A percentile compares a stretch with the other conserved stretches of the same genome.
Evolutionary conservation across 2,797 vertebrate genomes (phyloP).

Genomic region (Sebastolobus alascanus): DNA sequence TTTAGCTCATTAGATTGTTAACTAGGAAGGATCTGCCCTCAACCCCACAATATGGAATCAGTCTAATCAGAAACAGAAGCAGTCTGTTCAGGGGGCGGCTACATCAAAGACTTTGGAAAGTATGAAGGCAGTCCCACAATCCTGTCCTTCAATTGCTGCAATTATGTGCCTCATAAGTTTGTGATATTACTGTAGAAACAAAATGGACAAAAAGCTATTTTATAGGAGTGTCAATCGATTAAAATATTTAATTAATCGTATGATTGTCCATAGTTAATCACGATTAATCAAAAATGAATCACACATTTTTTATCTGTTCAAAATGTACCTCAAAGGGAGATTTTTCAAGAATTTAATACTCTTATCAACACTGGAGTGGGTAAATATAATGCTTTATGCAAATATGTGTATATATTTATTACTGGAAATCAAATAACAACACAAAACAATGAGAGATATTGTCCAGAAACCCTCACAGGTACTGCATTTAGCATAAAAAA

Average conservation of each 20-base stretch:
- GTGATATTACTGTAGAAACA: not conserved
- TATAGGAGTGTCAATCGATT: too few species aligned
- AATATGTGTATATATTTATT: too few species aligned
- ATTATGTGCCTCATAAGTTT: conserved; percentile 41
- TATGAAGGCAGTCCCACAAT: conserved; percentile 25
- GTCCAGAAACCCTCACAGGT: too few species aligned
- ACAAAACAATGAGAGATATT: too few species aligned
- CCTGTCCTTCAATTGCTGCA: conserved; percentile 40
- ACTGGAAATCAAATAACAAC: fast-evolving
- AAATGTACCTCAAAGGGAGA: too few species aligned
- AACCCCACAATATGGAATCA: conserved; percentile 55
- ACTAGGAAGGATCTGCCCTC: conserved; percentile 57
- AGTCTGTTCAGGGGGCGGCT: conserved; percentile 23
- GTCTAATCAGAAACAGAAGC: conserved; percentile 55
- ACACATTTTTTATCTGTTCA: fast-evolving
- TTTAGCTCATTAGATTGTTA: conserved; percentile 68
- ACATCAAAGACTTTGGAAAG: conserved; percentile 54
- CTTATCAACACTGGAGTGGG: too few species aligned
- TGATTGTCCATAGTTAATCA: too few species aligned
- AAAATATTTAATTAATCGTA: too few species aligned
- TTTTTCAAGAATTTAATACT: too few species aligned
- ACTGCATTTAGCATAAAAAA: too few species aligned
- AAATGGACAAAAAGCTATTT: not conserved
- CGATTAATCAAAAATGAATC: too few species aligned
- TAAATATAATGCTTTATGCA: too few species aligned